Base-by-base conservation (phyloP, 92 coral and sea anemone genomes). In the Blastomussa wellsi region DNA sequence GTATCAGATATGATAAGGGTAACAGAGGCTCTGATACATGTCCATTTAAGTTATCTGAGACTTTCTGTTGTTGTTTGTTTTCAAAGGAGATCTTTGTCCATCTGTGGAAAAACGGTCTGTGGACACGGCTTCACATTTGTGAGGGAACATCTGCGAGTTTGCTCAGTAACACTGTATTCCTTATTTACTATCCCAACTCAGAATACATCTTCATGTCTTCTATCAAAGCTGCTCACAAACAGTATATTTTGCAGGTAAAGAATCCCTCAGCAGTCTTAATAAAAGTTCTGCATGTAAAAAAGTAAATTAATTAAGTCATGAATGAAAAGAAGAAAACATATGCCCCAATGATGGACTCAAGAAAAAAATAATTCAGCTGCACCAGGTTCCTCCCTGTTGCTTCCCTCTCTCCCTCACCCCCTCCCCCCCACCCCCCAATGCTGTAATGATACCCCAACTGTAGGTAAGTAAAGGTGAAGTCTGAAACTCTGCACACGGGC, bases 131-230 rank as follows among this genome's bases (percentile, higher is more conserved):
- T 42, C 83, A 82, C 16, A 76, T 97, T 52, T 32, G 44, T 62
- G 90, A 90, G 60, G 86, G 84, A 37, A 47, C 77, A 74, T 22
- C 82, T 2, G 71, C 78, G 15, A 64, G 74, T 22, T 72, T 91
- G 28, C 74, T 79, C 9, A 71, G 75, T 74, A 88, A 87, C 77
- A 78, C 89, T 41, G 84, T 95, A 16, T 95, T 89, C 86, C 72
- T 97, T 35, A 90, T 97, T 39, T 86, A 97, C 82, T 87, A 89
- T 82, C 98, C 99, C 17, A 90, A 86, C 60, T 90, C 99, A 15
- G 88, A 93, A 35, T 90, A 97, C 42, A 38, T 97, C 60, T 86
- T 97, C 83, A 71, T 88, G 31, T 88, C 98, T 37, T 65, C 87
- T 19, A 85, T 97, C 77, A 97, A 93, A 55, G 93, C 78, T 69